Conservation (phyloP, 1,140 invertebrate species). For the Pararge aegeria region DNA sequence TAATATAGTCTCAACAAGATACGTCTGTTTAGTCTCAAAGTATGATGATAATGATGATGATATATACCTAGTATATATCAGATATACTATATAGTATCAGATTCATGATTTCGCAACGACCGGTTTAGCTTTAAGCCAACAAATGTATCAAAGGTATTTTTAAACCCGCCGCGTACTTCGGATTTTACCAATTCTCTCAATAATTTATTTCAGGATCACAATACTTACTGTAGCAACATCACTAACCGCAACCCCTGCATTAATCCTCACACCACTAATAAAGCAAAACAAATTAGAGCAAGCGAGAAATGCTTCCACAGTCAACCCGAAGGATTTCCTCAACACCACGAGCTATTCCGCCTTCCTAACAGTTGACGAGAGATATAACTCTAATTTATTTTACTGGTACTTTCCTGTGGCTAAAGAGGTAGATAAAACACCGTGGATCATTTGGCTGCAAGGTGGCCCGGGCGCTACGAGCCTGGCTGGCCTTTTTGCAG, state of each 20-base stretch:
- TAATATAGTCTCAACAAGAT: no score
- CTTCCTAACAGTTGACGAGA: slow-evolving; percentile 81
- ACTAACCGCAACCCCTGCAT: slow-evolving; percentile 61
- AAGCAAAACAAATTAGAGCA: slow-evolving; percentile 71
- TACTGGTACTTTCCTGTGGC: slow-evolving; percentile 94
- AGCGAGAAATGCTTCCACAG: slow-evolving; percentile 41
- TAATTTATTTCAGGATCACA: background rate
- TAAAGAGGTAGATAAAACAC: slow-evolving; percentile 78
- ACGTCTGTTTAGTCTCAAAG: no score
- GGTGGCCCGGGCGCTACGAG: slow-evolving; percentile 87
- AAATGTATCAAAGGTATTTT: no score
- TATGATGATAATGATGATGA: no score
- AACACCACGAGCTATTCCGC: slow-evolving; percentile 80
- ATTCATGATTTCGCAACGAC: no score
- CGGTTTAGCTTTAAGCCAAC: no score
- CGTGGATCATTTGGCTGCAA: slow-evolving; percentile 92
- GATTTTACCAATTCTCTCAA: no score
- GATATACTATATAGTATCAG: no score
- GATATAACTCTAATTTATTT: slow-evolving; percentile 90
- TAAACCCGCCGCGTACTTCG: no score
- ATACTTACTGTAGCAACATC: background rate
- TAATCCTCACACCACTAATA: slow-evolving; percentile 83
- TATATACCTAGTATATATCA: no score
- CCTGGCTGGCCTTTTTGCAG: slow-evolving; percentile 86
- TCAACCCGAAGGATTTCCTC: slow-evolving; percentile 46